Conservation (phyloP, 2,113 vertebrate species). For the Anolis carolinensis region DNA sequence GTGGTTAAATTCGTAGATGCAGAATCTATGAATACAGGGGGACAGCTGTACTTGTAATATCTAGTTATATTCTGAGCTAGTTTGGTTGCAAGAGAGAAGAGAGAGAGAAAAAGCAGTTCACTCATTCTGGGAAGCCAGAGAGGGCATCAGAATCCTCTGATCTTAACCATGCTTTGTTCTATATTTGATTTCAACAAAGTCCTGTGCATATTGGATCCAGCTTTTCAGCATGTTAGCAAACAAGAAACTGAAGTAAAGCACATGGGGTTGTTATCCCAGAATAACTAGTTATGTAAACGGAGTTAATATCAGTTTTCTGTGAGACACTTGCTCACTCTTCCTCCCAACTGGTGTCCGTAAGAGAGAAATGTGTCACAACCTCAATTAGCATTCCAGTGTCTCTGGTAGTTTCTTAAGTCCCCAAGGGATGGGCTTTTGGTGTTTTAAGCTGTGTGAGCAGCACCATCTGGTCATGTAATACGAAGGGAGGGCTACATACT, state of each 20-base stretch:
- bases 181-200: not conserved
- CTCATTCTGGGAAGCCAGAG: not conserved
- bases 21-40: too few relatives aligned
- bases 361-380: not conserved
- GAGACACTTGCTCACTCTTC: not conserved
- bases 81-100: not conserved
- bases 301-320: not conserved
- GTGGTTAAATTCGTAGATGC: too few relatives aligned
- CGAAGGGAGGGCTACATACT: not conserved
- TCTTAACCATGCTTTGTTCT: not conserved
- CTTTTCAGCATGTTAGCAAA: not conserved
- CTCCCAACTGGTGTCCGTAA: not conserved
- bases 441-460: not conserved
- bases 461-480: not conserved
- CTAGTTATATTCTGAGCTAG: not conserved
- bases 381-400: slow-evolving; percentile 4
- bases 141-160: not conserved
- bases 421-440: not conserved
- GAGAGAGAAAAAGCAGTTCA: not conserved
- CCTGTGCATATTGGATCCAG: not conserved
- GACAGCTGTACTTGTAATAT: not conserved
- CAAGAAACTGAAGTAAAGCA: not conserved
- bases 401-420: slow-evolving; percentile 4
- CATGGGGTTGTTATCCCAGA: not conserved
- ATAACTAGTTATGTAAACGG: slow-evolving; percentile 2